Evolutionary conservation across 2,888 invertebrate species (phyloP).

Genomic region (Clusia tigrina): DNA sequence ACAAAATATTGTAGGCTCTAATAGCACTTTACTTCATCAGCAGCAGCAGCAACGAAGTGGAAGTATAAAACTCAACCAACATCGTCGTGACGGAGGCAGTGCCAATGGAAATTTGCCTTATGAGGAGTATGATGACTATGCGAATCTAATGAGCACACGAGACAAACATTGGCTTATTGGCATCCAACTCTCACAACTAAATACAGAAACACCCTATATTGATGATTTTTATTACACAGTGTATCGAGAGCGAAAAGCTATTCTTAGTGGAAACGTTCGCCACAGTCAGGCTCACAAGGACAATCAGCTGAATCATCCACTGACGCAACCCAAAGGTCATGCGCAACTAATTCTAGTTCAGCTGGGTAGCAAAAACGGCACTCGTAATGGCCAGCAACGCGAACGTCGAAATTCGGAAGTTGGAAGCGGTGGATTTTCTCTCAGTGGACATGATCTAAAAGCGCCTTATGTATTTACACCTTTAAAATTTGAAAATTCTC

Average conservation of each 20-base stretch:
- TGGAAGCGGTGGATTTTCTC: constrained; percentile 35
- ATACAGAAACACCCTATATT: constrained; percentile 93
- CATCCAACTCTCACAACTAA: constrained; percentile 92
- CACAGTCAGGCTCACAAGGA: constrained; percentile 71
- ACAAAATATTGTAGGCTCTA: constrained; percentile 42
- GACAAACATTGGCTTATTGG: constrained; percentile 97
- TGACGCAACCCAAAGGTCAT: constrained; percentile 65
- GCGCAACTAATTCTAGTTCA: constrained; percentile 64
- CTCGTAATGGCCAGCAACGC: constrained; percentile 68
- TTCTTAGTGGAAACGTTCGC: constrained; percentile 68
- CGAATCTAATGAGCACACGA: constrained; percentile 90
- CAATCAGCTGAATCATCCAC: constrained; percentile 72
- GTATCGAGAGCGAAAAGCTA: constrained; percentile 72
- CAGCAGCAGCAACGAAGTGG: constrained; percentile 44
- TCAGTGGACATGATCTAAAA: constrained; percentile 66
- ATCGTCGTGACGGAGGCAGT: constrained; percentile 54
- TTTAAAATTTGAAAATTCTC: constrained; percentile 91
- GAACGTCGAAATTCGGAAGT: constrained; percentile 68
- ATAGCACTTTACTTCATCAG: constrained; percentile 35
- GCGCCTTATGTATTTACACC: constrained; percentile 80
- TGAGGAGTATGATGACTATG: constrained; percentile 79
- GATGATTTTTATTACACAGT: constrained; percentile 98
- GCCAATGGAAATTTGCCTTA: constrained; percentile 60
- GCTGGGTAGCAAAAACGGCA: constrained; percentile 63
- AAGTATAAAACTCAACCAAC: constrained; percentile 37